phyloP scores from a whole-genome alignment of 2,797 vertebrate species.

The Anas georgica region DNA sequence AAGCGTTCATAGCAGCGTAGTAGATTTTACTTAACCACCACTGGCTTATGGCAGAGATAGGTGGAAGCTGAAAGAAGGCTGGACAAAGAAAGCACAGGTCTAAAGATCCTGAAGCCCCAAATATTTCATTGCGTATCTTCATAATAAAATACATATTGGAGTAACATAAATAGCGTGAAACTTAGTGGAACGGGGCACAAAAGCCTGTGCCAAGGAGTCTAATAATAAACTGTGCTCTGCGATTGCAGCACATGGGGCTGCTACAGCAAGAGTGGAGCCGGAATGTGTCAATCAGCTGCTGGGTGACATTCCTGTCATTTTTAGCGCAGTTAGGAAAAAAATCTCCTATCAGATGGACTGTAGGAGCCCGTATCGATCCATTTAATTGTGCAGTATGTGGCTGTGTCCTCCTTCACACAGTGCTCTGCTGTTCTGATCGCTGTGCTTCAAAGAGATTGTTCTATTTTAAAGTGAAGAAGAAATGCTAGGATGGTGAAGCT shows the following conservation, averaged over 20 bases:
- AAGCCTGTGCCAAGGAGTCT: background rate
- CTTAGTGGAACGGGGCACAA: background rate
- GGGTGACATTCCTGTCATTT: background rate
- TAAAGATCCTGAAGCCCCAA: background rate
- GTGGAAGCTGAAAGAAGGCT: background rate
- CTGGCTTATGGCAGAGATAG: background rate
- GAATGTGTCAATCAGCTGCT: background rate
- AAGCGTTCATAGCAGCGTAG: fast-evolving
- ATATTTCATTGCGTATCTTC: fast-evolving
- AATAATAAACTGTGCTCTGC: background rate
- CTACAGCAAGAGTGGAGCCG: background rate
- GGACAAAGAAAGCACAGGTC: background rate
- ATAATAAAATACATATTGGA: background rate
- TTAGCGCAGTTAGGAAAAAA: background rate
- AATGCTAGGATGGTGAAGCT: background rate
- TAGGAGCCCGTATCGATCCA: background rate
- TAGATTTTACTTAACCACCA: background rate
- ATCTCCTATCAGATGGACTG: background rate
- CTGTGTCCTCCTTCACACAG: fast-evolving
- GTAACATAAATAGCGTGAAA: background rate
- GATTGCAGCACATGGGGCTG: background rate
- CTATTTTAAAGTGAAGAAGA: background rate
- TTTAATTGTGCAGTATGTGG: background rate
- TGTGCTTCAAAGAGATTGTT: background rate
- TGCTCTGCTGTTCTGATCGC: background rate